Evolutionary conservation across 2,888 invertebrate species (phyloP).

Genomic region (Xiphydria camelus): DNA sequence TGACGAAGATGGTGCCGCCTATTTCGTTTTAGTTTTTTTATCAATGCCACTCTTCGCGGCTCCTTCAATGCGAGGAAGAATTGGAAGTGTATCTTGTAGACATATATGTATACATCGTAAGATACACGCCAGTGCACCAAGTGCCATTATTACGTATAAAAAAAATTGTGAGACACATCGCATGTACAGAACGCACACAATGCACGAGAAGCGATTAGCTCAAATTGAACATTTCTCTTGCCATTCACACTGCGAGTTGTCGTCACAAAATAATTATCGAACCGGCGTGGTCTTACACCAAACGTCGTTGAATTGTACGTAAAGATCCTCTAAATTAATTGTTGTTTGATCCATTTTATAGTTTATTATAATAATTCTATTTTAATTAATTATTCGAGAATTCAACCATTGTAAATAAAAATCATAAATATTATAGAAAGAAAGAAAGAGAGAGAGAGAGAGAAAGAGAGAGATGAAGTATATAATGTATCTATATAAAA

Average conservation of each 20-base stretch:
- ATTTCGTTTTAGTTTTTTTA: too few species aligned
- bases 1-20: too few species aligned
- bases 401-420: conserved; percentile 46
- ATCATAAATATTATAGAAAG: conserved; percentile 38
- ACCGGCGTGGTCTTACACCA: conserved; percentile 14
- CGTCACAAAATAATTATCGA: conserved; percentile 12
- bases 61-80: conserved; percentile 18
- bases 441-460: too few species aligned
- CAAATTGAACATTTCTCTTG: conserved; percentile 30
- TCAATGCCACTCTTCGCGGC: too few species aligned
- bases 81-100: conserved; percentile 15
- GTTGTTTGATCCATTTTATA: conserved; percentile 53
- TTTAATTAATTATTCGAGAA: conserved; percentile 40
- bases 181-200: conserved; percentile 15
- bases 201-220: conserved; percentile 22
- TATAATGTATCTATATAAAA: conserved; percentile 37
- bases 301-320: conserved; percentile 21
- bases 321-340: conserved; percentile 36
- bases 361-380: conserved; percentile 50
- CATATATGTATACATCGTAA: conserved; percentile 18
- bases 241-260: conserved; percentile 26
- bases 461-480: conserved; percentile 27
- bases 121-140: conserved; percentile 46
- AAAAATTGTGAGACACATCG: conserved; percentile 13
- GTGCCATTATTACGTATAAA: conserved; percentile 48